phyloP scores from a whole-genome alignment of 2,888 invertebrate species.

The Cheilosia urbana region DNA sequence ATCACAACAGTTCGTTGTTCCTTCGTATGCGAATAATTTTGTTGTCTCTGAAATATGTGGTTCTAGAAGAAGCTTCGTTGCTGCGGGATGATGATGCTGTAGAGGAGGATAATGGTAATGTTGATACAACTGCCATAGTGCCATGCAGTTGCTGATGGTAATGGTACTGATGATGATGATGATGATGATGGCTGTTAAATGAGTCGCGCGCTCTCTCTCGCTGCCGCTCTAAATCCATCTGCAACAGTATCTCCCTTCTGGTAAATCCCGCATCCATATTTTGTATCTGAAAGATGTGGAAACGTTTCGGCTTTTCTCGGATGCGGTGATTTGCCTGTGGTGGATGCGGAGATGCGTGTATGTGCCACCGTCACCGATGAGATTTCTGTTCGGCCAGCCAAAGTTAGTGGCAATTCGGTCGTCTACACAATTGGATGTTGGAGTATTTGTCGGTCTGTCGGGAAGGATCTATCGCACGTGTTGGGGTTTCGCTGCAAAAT shows the following conservation, averaged over 20 bases:
- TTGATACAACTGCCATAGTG: neutral
- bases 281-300: conserved; percentile 64
- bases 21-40: neutral
- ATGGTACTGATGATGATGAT: neutral
- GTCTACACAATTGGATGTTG: conserved; percentile 71
- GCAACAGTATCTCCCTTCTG: conserved; percentile 22
- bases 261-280: conserved; percentile 52
- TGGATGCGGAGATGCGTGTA: conserved; percentile 32
- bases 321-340: conserved; percentile 18
- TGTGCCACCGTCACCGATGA: conserved; percentile 29
- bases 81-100: conserved; percentile 32
- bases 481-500: conserved; percentile 18
- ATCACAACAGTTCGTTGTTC: neutral
- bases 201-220: neutral
- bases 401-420: conserved; percentile 74
- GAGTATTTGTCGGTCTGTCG: conserved; percentile 70
- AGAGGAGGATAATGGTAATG: conserved; percentile 13
- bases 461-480: conserved; percentile 68
- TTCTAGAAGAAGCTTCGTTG: conserved; percentile 39
- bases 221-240: conserved; percentile 30
- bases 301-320: conserved; percentile 44
- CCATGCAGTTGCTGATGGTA: no score
- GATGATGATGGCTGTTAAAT: conserved; percentile 34
- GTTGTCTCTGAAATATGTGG: conserved; percentile 17
- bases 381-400: conserved; percentile 51